Evolutionary conservation across 2,888 invertebrate genomes (phyloP).

Genomic region (Reticulitermes lucifugus): DNA sequence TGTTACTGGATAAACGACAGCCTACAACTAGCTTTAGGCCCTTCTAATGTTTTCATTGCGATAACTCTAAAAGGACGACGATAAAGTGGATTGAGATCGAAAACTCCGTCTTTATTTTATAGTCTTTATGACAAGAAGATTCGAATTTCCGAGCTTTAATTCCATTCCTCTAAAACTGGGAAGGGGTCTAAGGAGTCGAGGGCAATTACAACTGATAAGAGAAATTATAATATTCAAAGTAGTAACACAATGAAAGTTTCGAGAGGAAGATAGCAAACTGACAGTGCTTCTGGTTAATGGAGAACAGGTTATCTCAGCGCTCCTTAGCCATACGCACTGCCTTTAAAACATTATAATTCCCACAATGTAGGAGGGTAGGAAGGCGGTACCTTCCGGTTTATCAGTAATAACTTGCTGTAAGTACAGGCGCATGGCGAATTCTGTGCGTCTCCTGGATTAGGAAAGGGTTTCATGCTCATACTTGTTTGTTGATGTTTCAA

Average conservation of each 20-base stretch:
- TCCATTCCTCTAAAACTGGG: not conserved
- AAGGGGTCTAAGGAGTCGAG: not conserved
- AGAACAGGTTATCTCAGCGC: slow-evolving; percentile 31
- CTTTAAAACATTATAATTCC: slow-evolving; percentile 38
- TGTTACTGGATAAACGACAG: no score
- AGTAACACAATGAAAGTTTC: slow-evolving; percentile 40
- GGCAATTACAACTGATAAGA: slow-evolving; percentile 33
- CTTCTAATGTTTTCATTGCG: no score
- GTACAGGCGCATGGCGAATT: not conserved
- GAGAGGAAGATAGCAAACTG: slow-evolving; percentile 19
- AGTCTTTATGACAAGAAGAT: not conserved
- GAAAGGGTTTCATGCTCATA: no score
- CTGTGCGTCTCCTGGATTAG: not conserved
- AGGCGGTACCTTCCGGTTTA: not conserved
- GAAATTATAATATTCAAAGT: slow-evolving; percentile 41
- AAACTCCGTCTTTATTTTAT: not conserved
- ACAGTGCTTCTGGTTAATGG: slow-evolving; percentile 1
- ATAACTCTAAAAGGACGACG: no score
- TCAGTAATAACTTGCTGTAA: slow-evolving; percentile 10
- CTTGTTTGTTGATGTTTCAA: no score
- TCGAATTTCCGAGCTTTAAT: slow-evolving; percentile 29
- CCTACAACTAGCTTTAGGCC: no score
- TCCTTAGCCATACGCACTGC: slow-evolving; percentile 25
- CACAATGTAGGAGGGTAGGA: not conserved
- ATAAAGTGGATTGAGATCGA: no score